Base-by-base conservation (phyloP, 2,888 invertebrate species). In the Tridacna gigas region DNA sequence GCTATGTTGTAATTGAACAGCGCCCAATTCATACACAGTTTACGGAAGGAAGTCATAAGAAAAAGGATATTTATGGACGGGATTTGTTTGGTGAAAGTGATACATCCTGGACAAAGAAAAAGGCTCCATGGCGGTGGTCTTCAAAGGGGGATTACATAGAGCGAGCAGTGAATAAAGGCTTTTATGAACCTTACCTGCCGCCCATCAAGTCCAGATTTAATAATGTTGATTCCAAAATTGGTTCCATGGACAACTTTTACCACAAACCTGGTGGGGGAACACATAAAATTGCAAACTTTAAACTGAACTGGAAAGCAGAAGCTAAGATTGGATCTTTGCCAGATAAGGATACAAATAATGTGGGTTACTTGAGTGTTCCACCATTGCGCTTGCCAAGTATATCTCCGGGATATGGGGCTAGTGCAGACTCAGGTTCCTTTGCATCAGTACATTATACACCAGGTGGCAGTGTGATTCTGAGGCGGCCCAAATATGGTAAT, bases 1-100 rank as follows among this genome's bases (percentile, higher is more conserved):
- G 90, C 26, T 92, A 90, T 80, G 90, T 91, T 25, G 91, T 91
- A 22, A 86, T 92, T 12, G 92, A 91, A 76, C 90, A 91, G 75
- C 83, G 90, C 45, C 91, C 92, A 0, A 77, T 90, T 37, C 84
- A 89, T 78, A 90, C 89, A n/a, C 80, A 86, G 25, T 88, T 86
- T 71, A 88, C 89, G 18, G 85, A 80, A 47, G 20, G 25, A 0
- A 69, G 65, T n/a, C 25, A 56, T 7, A 48, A 69, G 20, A 74
- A 74, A 25, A 77, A 80, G 45, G 60, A 79, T 48, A 60, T 77
- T 22, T 69, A 80, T 25, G 48, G 73, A 11, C 73, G 74, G 65
- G 82, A 86, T 74, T 18, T 84, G 7, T 86, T 86, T 63, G 77
- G 82, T 22, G 80, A 65, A 61, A 74, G 48, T 22, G 84, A 86